A percentile compares a stretch with the other conserved stretches of the same genome.
Evolutionary conservation across 2,113 vertebrate genomes (phyloP).

Genomic region (Pleuronectes platessa): DNA sequence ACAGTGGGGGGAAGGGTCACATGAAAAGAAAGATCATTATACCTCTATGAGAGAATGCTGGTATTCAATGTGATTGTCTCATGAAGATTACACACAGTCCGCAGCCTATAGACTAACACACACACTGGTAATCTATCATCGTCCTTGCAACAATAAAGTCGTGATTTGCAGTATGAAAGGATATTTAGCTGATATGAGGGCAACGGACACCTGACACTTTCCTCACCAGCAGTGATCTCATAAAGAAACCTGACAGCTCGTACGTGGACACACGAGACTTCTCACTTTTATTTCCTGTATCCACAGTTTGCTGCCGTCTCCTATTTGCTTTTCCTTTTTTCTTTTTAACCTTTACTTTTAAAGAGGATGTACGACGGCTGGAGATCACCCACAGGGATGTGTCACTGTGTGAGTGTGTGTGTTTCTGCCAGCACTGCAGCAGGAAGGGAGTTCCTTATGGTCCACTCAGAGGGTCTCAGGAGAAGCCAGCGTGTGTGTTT

Average conservation of each 20-base stretch:
- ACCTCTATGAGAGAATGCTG: constrained; percentile 43
- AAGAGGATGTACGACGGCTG: constrained; percentile 47
- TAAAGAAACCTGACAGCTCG: constrained; percentile 40
- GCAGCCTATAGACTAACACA: constrained; percentile 37
- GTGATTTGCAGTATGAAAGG: constrained; percentile 38
- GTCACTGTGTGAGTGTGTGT: constrained; percentile 32
- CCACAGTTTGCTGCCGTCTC: constrained; percentile 16
- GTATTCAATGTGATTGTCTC: constrained; percentile 70
- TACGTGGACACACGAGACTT: constrained; percentile 28
- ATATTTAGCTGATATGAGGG: constrained; percentile 14
- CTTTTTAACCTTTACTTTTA: constrained; percentile 18
- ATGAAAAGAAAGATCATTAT: constrained; percentile 59
- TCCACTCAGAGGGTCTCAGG: constrained; percentile 22
- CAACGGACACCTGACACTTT: constrained; percentile 22
- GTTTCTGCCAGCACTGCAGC: constrained; percentile 37
- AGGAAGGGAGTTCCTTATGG: constrained; percentile 70
- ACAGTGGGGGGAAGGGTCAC: constrained; percentile 44
- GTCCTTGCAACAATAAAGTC: constrained; percentile 35
- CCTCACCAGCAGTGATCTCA: constrained; percentile 7
- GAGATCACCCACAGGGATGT: constrained; percentile 38
- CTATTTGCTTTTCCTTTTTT: constrained; percentile 8
- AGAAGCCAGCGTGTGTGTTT: constrained; percentile 38
- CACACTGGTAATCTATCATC: constrained; percentile 46
- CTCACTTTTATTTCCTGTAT: constrained; percentile 48
- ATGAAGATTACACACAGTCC: constrained; percentile 36